Conservation (phyloP, 2,888 invertebrate genomes). For the Fragum sueziense region DNA sequence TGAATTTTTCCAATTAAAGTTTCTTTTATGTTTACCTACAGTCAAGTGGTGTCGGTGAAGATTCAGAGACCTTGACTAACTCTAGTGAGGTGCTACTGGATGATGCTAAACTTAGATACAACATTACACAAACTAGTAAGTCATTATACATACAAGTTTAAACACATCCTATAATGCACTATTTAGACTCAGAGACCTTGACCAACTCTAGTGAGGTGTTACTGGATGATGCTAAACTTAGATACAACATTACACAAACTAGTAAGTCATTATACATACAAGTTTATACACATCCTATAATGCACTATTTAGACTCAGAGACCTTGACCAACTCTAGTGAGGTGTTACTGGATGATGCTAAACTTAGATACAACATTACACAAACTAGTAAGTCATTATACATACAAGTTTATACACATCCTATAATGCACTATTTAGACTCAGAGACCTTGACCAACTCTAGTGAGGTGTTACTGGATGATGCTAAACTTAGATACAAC, state of each 20-base stretch:
- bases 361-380: constrained; percentile 81
- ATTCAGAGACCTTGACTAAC: constrained; percentile 80
- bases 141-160: too few relatives aligned
- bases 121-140: constrained; percentile 72
- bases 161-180: too few relatives aligned
- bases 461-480: constrained; percentile 83
- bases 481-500: constrained; percentile 83
- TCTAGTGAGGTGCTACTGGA: constrained; percentile 83
- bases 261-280: too few relatives aligned
- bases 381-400: constrained; percentile 60
- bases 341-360: constrained; percentile 83
- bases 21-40: constrained; percentile 67
- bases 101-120: constrained; percentile 83
- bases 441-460: constrained; percentile 81
- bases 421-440: too few relatives aligned
- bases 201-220: constrained; percentile 82
- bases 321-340: constrained; percentile 81
- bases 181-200: constrained; percentile 82
- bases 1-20: not conserved
- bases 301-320: constrained; percentile 83
- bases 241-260: constrained; percentile 78
- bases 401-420: too few relatives aligned
- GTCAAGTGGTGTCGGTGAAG: constrained; percentile 84
- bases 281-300: too few relatives aligned
- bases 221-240: constrained; percentile 82